Conservation (phyloP, 1,140 invertebrate genomes). For the Teleogryllus occipitalis region DNA sequence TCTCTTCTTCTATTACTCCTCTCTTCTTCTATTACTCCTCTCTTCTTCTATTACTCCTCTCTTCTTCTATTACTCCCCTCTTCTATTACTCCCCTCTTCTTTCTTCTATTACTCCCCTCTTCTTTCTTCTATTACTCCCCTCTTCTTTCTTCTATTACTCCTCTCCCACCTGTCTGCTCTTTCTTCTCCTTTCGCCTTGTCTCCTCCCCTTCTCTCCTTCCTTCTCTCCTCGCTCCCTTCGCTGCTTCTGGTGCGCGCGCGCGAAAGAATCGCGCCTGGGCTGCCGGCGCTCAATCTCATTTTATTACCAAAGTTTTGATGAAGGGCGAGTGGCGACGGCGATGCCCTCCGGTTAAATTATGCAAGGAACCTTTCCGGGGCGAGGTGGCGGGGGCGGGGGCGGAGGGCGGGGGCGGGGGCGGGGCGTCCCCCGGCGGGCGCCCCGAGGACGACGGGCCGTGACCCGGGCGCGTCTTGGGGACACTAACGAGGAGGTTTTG, state of each 20-base stretch:
- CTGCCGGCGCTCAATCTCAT: not conserved
- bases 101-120: too few species aligned
- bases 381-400: too few species aligned
- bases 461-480: too few species aligned
- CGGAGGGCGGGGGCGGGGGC: too few species aligned
- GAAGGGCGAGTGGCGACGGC: not conserved
- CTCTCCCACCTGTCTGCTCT: too few species aligned
- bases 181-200: too few species aligned
- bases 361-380: not conserved
- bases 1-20: not conserved
- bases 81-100: not conserved
- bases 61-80: not conserved
- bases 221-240: not conserved
- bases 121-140: too few species aligned
- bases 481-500: too few species aligned
- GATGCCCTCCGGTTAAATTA: not conserved
- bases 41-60: not conserved
- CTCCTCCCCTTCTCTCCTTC: not conserved
- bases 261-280: not conserved
- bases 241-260: not conserved
- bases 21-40: not conserved
- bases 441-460: too few species aligned
- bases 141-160: too few species aligned
- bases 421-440: too few species aligned
- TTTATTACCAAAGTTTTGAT: constrained; percentile 6